Conservation (phyloP, 1,140 invertebrate genomes). For the Eurytemora carolleeae region DNA sequence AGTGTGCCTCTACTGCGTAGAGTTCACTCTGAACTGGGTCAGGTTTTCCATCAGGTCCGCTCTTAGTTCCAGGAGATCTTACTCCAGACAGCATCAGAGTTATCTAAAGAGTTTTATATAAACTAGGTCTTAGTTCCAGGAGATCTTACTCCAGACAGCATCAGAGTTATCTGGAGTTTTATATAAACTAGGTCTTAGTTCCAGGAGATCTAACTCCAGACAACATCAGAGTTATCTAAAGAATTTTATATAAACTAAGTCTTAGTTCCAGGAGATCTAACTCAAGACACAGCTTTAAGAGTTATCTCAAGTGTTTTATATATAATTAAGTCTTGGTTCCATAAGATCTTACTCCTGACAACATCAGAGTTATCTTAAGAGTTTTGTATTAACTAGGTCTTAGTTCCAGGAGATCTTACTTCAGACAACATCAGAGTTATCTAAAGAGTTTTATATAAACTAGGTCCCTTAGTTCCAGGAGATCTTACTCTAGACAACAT, state of each 20-base stretch:
- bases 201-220: slow-evolving; percentile 72
- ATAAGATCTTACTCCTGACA: slow-evolving; percentile 75
- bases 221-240: slow-evolving; percentile 77
- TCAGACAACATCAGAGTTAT: slow-evolving; percentile 86
- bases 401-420: slow-evolving; percentile 64
- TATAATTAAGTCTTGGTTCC: slow-evolving; percentile 48
- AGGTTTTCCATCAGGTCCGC: slow-evolving; percentile 42
- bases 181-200: slow-evolving; percentile 46
- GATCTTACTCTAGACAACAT: no score
- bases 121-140: no score
- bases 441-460: slow-evolving; percentile 32
- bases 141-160: no score
- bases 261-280: no score
- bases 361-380: slow-evolving; percentile 72
- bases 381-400: background rate
- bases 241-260: slow-evolving; percentile 20
- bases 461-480: no score
- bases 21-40: slow-evolving; percentile 34
- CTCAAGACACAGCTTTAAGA: no score
- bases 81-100: slow-evolving; percentile 88
- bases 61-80: slow-evolving; percentile 52
- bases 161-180: no score
- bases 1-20: slow-evolving; percentile 61
- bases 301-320: no score
- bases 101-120: slow-evolving; percentile 39